phyloP scores from a whole-genome alignment of 2,113 vertebrate species.

The Grallaria varia region DNA sequence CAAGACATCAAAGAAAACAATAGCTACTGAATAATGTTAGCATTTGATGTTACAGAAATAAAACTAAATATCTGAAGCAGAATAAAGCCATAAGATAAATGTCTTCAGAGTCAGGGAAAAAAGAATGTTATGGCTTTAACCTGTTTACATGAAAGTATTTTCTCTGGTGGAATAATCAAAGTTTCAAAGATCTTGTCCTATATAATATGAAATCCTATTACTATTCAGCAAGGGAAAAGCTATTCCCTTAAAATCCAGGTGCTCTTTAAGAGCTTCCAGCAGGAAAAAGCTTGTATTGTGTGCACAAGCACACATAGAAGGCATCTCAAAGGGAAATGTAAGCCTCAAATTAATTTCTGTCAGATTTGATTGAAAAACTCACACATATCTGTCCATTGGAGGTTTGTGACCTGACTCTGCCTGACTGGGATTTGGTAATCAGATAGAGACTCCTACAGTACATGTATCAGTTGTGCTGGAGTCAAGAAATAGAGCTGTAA shows the following conservation, averaged over 20 bases:
- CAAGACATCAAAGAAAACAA: constrained; percentile 25
- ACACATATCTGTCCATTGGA: constrained; percentile 55
- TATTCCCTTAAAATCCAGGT: constrained; percentile 51
- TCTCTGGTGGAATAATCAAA: constrained; percentile 42
- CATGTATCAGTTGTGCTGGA: not conserved
- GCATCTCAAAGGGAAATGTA: constrained; percentile 60
- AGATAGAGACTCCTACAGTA: constrained; percentile 47
- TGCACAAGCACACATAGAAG: constrained; percentile 28
- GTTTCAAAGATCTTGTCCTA: constrained; percentile 61
- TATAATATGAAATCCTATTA: constrained; percentile 58
- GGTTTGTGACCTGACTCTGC: constrained; percentile 46
- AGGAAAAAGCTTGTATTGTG: constrained; percentile 31
- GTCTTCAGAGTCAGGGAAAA: constrained; percentile 16
- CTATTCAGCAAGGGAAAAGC: constrained; percentile 45
- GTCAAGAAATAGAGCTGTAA: constrained; percentile 24
- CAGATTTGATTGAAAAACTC: constrained; percentile 64
- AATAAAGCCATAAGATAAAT: constrained; percentile 39
- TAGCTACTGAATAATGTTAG: not conserved
- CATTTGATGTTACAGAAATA: constrained; percentile 16
- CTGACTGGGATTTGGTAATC: constrained; percentile 62
- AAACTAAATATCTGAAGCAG: constrained; percentile 47
- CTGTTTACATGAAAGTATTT: constrained; percentile 46
- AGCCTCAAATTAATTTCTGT: constrained; percentile 70
- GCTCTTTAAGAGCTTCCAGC: constrained; percentile 32
- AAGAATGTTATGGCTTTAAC: constrained; percentile 16